Evolutionary conservation across 2,797 vertebrate genomes (phyloP).

Genomic region (Potorous gilbertii): DNA sequence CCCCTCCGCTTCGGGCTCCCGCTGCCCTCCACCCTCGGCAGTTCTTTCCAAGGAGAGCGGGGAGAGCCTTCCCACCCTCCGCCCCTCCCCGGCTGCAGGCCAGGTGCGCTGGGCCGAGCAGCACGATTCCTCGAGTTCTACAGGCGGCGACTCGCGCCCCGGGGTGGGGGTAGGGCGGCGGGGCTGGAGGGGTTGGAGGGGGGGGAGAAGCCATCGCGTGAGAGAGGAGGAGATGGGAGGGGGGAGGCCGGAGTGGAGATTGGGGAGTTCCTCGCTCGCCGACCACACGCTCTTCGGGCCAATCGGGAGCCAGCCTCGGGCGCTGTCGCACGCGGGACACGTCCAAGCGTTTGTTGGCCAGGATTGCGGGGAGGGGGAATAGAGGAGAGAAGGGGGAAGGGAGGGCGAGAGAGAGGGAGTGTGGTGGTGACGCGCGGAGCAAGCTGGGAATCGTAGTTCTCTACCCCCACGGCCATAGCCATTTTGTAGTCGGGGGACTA

Average conservation of each 20-base stretch:
- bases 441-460: slow-evolving; percentile 83
- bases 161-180: slow-evolving; percentile 64
- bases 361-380: slow-evolving; percentile 38
- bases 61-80: slow-evolving; percentile 17
- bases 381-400: not conserved
- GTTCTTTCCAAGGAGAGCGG: slow-evolving; percentile 46
- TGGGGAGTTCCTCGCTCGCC: slow-evolving; percentile 75
- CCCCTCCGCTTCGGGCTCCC: slow-evolving; percentile 58
- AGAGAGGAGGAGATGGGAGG: slow-evolving; percentile 20
- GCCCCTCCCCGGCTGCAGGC: slow-evolving; percentile 17
- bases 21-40: slow-evolving; percentile 60
- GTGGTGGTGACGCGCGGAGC: slow-evolving; percentile 36
- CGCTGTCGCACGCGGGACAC: slow-evolving; percentile 79
- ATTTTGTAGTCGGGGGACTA: slow-evolving; percentile 86
- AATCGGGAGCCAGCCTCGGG: slow-evolving; percentile 73
- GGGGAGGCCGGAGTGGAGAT: slow-evolving; percentile 49
- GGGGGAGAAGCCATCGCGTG: slow-evolving; percentile 17
- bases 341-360: slow-evolving; percentile 77
- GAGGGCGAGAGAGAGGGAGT: slow-evolving; percentile 56
- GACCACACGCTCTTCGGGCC: slow-evolving; percentile 75
- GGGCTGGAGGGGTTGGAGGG: slow-evolving; percentile 38
- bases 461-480: slow-evolving; percentile 77
- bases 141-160: slow-evolving; percentile 67
- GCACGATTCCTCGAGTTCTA: slow-evolving; percentile 75
- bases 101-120: not conserved